Base-by-base conservation (phyloP, 30 jellyfish, hydroid and myxozoan species). In the Hydractinia echinata region DNA sequence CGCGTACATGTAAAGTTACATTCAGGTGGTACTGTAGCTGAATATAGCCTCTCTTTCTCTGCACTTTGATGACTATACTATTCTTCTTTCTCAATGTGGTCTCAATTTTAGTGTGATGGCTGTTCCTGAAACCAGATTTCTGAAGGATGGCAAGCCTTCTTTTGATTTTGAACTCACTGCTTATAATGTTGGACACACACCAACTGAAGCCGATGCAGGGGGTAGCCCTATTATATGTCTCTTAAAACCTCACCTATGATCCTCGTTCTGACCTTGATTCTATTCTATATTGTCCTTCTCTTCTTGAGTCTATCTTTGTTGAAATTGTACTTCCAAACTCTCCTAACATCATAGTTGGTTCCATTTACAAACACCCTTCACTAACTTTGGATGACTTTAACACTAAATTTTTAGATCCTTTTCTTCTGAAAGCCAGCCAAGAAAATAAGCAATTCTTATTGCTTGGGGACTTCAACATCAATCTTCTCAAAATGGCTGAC, bases 331-430 rank as follows among this genome's bases (percentile, higher is more conserved):
- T 9, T 19, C 83, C 83, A 7, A 73, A 49, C 8, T 9, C n/a
- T 9, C 15, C 76, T 7, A 19, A 73, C 49, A 73, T 51, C 15
- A 49, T 73, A 9, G 83, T 49, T 73, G 83, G 83, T 73, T 73
- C 64, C 78, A 49, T 73, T 51, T 73, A 73, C 83, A 30, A 48
- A 19, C 83, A 73, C 49, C 83, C 83, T 19, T 49, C n/a, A 9
- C 76, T 73, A 77, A 10, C 83, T 10, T 8, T 73, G n/a, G 79
- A 20, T 49, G 83, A 73, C 10, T 73, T n/a, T n/a, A n/a, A n/a
- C n/a, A n/a, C n/a, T n/a, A n/a, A n/a, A n/a, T n/a, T 73, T 49
- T 8, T 10, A 11, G 54, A 67, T 9, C 79, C 18, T 67, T n/a
- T 67, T 56, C 68, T 56, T n/a, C 68, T 56, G 10, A 56, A 56